Percentiles rank a stretch among this genome's conserved stretches.
Evolutionary conservation across 2,113 vertebrate genomes (phyloP).

Genomic region (Narcine bancroftii): DNA sequence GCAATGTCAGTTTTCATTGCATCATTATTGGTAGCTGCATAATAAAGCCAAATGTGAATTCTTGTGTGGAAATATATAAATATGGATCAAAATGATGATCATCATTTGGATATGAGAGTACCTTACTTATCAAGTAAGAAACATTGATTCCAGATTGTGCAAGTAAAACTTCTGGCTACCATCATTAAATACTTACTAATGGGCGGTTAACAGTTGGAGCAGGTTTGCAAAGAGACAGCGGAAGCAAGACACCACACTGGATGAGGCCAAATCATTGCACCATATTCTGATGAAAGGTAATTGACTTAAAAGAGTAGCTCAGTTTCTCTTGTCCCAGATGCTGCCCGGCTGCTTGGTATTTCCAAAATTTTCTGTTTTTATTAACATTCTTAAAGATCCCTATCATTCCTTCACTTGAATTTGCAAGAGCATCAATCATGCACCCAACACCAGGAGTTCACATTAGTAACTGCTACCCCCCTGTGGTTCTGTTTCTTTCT

Average conservation of each 20-base stretch:
- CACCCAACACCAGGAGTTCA: not conserved
- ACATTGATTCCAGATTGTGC: not conserved
- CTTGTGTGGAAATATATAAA: too few relatives aligned
- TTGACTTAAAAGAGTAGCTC: too few relatives aligned
- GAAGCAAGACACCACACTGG: not conserved
- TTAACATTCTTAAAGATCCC: not conserved
- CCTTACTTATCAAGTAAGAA: not conserved
- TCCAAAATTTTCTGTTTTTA: too few relatives aligned
- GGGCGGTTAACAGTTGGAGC: not conserved
- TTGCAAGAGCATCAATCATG: not conserved
- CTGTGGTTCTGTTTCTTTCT: not conserved
- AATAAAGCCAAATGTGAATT: not conserved
- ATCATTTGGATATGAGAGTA: too few relatives aligned
- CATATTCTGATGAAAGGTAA: not conserved
- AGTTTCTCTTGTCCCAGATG: too few relatives aligned
- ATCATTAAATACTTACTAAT: not conserved
- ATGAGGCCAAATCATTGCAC: not conserved
- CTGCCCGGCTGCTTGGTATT: too few relatives aligned
- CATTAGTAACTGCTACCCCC: not conserved
- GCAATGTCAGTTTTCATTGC: too few relatives aligned
- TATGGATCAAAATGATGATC: too few relatives aligned
- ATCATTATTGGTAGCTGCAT: too few relatives aligned
- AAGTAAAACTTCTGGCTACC: not conserved
- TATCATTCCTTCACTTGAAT: not conserved
- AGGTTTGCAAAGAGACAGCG: not conserved